Evolutionary conservation across 1,140 invertebrate species (phyloP).

Genomic region (Halictus rubicundus): DNA sequence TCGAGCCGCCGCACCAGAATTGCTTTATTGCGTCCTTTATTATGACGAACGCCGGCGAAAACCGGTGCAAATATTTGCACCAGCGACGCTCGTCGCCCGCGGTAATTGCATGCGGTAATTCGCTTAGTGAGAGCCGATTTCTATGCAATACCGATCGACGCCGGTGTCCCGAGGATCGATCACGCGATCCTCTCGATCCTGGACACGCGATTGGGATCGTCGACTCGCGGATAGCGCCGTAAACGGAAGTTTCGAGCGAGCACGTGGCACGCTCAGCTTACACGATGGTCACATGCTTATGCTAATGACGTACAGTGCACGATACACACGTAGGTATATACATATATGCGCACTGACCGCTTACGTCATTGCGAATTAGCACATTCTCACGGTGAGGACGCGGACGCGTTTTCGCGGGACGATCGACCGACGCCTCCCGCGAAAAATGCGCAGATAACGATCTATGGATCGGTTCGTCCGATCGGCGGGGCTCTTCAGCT

Average conservation of each 20-base stretch:
- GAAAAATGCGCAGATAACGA: too few relatives aligned
- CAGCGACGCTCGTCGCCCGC: neutral
- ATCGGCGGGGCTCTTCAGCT: too few relatives aligned
- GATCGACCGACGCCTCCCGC: too few relatives aligned
- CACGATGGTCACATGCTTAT: slow-evolving; percentile 63
- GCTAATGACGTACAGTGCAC: slow-evolving; percentile 60
- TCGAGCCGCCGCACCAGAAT: too few relatives aligned
- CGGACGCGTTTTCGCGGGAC: slow-evolving; percentile 13
- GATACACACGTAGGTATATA: slow-evolving; percentile 19
- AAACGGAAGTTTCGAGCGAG: neutral
- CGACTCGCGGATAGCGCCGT: neutral
- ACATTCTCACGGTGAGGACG: slow-evolving; percentile 41
- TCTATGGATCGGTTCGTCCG: too few relatives aligned
- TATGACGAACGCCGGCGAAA: neutral
- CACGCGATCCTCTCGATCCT: too few relatives aligned
- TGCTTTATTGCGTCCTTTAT: slow-evolving; percentile 10
- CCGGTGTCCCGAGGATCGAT: too few relatives aligned
- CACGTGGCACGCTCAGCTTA: slow-evolving; percentile 49
- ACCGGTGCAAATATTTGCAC: neutral
- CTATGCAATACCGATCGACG: too few relatives aligned
- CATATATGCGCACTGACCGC: slow-evolving; percentile 9
- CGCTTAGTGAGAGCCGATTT: neutral
- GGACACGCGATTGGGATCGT: neutral
- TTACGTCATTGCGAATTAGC: slow-evolving; percentile 66
- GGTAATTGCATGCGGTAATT: neutral